Base-by-base conservation (phyloP, 2,113 vertebrate species). In the Oryzias curvinotus region DNA sequence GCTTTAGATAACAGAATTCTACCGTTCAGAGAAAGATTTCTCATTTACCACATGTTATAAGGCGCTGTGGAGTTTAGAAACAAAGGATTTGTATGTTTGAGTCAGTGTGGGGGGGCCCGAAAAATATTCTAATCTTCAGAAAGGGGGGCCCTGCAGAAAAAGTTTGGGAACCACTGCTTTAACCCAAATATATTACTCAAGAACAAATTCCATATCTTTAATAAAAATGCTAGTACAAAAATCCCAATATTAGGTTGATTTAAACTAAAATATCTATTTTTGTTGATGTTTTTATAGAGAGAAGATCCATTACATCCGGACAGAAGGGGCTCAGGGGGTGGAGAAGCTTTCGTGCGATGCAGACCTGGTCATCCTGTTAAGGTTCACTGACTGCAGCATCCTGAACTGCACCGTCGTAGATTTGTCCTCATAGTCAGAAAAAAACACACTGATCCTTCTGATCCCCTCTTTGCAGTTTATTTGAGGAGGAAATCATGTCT, bases 401-500 rank as follows among this genome's bases (percentile, higher is more conserved):
- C 15, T 16, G 1, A 63, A 17, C 44, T 62, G 18, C 41, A 26
- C 12, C 0, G 1, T 7, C 42, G 8, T 13, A 53, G 44, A 46
- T 18, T 3, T 13, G 14, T 44, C 14, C 4, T n/a, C 16, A n/a
- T 3, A 3, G 6, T 19, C 16, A 18, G 16, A 10, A 18, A 48
- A 4, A 12, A 48, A 12, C 3, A 18, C 1, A 14, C 4, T 0
- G n/a, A 3, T 48, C 19, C 42, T 41, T 36, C 21, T 30, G 43
- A 7, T 30, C 28, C 7, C 5, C 21, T 28, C 65, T 16, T 57
- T 70, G 48, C 7, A 99, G 97, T 87, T 93, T 99, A 65, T 98
- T 97, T 87, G 97, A 99, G 89, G 97, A 99, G 85, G 97, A 98
- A 62, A 96, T 99, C 73, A 98, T 98, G 97, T 98, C 97, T 17